Evolutionary conservation across 2,113 vertebrate genomes (phyloP), one percentile per base, ranked within the genome.

Genomic region (Oreocharis arfaki): DNA sequence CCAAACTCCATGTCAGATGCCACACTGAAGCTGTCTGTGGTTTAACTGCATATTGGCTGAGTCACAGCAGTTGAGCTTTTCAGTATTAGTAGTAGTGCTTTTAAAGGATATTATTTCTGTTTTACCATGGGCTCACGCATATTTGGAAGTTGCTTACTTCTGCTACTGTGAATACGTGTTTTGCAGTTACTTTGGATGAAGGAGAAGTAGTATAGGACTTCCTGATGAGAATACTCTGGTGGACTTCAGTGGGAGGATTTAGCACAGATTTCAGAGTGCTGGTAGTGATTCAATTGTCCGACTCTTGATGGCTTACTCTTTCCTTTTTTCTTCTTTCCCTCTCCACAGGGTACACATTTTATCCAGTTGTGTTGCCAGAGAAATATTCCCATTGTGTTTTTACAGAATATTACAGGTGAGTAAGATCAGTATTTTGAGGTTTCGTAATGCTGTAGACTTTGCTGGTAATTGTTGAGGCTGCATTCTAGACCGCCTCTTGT

Each of bases 351-450:
- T 86, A 98, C 99, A 11, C 99, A 99, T 97, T 99, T 99, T 88
- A 98, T 99, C 93, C 99, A 99, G 95, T 91, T 99, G 70, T 99
- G 99, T 96, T 99, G 99, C 97, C 99, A 99, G 64, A 98, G 99
- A 91, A 99, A 98, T 95, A 99, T 99, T 95, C 99, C 99, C 33
- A 98, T 99, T 87, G 96, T 99, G 79, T 99, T 99, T 94, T 98
- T 99, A 50, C 99, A 99, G 88, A 99, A 99, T 90, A 99, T 99
- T 84, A 99, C 99, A 77, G 99, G 99, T 99, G 60, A 97, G 97
- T 96, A 93, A 96, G 20, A 42, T 67, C 6, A 44, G 23, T 79
- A 12, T 69, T 82, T 68, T 56, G 32, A 46, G 16, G 11, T 83
- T 88, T 63, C 11, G n/a, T 16, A 74, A 0, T 15, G 8, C 46